These are phyloP conservation scores for Tachysurus vachellii DNA, from an alignment of 2,113 vertebrate genomes.

Conservation along the genomic window DNA sequence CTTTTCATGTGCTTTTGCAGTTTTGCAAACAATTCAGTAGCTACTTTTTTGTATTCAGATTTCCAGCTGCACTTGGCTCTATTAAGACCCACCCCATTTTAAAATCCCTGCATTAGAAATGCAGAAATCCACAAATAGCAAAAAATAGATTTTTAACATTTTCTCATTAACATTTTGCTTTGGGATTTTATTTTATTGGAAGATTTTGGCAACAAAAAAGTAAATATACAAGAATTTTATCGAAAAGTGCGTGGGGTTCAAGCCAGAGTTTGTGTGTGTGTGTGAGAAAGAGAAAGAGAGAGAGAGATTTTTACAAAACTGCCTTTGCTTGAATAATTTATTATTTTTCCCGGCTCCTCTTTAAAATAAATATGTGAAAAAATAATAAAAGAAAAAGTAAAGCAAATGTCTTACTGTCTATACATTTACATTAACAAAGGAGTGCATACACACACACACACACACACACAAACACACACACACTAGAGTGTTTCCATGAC, in stretches of 20 bases:
- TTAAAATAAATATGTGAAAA: conserved; percentile 86
- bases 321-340: conserved; percentile 64
- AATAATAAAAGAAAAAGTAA: conserved; percentile 73
- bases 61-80: no score
- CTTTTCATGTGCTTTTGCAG: conserved; percentile 41
- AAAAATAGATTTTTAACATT: no score
- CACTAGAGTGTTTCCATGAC: conserved; percentile 38
- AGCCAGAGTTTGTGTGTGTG: not conserved
- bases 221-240: not conserved
- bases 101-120: no score
- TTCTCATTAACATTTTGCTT: no score
- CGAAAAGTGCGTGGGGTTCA: not conserved
- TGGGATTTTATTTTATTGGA: no score
- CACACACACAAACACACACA: conserved; percentile 29
- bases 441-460: conserved; percentile 27
- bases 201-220: not conserved
- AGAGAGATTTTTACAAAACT: not conserved
- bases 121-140: no score
- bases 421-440: conserved; percentile 64
- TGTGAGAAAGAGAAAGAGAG: not conserved
- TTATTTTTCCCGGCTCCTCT: conserved; percentile 77
- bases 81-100: no score
- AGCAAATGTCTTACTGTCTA: conserved; percentile 72
- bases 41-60: no score
- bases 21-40: not conserved